A percentile compares a stretch with the other conserved stretches of the same genome.
Evolutionary conservation across 2,113 vertebrate species (phyloP).

Genomic region (Myanophis thanlyinensis): DNA sequence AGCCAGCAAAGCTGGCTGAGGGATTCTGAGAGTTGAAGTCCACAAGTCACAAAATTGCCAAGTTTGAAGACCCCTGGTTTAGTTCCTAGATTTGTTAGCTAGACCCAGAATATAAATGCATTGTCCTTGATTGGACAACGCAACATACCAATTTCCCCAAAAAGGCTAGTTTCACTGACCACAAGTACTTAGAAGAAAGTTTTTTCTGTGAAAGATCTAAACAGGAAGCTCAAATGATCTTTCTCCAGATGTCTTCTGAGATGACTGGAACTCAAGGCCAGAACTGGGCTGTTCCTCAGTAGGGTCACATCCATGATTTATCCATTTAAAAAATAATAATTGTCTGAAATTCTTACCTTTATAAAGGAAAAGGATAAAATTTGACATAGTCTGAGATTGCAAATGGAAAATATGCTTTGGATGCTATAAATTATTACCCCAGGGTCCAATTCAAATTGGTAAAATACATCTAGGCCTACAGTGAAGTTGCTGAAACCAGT

Average conservation of each 20-base stretch:
- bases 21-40: too few relatives aligned
- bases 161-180: neutral
- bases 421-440: neutral
- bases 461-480: neutral
- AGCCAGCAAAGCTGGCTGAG: too few relatives aligned
- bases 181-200: neutral
- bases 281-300: neutral
- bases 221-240: neutral
- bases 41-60: too few relatives aligned
- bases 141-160: neutral
- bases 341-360: neutral
- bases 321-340: neutral
- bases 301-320: neutral
- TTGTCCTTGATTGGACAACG: neutral
- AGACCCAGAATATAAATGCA: neutral
- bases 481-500: neutral
- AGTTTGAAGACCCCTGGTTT: too few relatives aligned
- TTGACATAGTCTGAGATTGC: neutral
- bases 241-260: neutral
- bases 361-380: neutral
- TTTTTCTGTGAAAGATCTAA: neutral
- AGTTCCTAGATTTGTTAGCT: neutral
- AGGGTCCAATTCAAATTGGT: neutral
- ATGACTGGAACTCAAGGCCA: neutral
- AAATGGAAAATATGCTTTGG: constrained; percentile 7